Evolutionary conservation across 2,888 invertebrate genomes (phyloP), one percentile per base, ranked within the genome.

Genomic region (Drosophila borborema): DNA sequence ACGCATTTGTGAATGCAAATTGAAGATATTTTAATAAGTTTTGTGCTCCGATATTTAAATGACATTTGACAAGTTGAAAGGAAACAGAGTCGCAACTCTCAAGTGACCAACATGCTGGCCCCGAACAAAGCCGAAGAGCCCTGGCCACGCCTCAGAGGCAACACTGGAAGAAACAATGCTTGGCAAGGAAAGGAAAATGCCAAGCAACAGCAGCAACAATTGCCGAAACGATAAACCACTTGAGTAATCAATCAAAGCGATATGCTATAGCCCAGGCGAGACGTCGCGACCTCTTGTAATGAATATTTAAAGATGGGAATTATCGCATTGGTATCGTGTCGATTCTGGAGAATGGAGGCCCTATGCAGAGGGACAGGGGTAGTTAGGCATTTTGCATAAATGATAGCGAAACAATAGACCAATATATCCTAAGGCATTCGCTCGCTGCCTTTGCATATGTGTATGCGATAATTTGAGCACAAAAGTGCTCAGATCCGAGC

Each of bases 171-270:
- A 46, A 82, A 81, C 81, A 86, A 81, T 77, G 61, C 43, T 38
- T 20, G 43, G 46, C 61, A 58, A 49, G 72, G 51, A 67, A 43
- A 53, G 65, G 67, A 67, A 73, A 65, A 54, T 34, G n/a, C 46
- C 58, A 51, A 75, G 72, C 73, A 20, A 20, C 20, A 84, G 86
- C 79, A 81, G 72, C 73, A 83, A 83, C 84, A 84, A 86, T 82
- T 77, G 86, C 67, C 54, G 54, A 80, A 20, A 62, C 84, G 82
- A 85, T 86, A 86, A 86, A 83, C 87, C 85, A 89, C 89, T 85
- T 84, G 71, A 89, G 89, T 88, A 86, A 86, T 86, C 86, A 86
- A 86, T 86, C 86, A 86, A 86, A 81, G 77, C 86, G 90, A 86
- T 86, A 86, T 67, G 71, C 53, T 58, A 66, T 51, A 48, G 49